These are phyloP conservation scores for Meriones psammophilus DNA, from an alignment of 2,797 vertebrate genomes.

Conservation along the genomic window DNA sequence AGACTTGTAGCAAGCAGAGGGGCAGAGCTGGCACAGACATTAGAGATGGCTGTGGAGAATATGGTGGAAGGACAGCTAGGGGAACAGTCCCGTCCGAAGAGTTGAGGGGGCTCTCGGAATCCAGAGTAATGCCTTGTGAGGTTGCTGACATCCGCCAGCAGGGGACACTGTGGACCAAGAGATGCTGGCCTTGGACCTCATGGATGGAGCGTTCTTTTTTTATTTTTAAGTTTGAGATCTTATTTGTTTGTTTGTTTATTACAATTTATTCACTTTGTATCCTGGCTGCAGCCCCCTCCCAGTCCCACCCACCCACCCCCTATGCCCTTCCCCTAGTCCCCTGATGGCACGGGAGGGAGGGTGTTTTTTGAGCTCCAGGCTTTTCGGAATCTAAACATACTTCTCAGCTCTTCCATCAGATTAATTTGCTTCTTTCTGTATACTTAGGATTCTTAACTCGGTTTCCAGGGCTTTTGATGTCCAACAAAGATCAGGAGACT, in stretches of 20 bases:
- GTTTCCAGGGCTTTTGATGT: background rate
- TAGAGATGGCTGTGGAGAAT: background rate
- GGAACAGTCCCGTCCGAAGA: background rate
- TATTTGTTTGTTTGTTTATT: too few relatives aligned
- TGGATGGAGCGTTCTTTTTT: background rate
- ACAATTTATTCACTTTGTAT: too few relatives aligned
- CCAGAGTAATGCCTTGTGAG: background rate
- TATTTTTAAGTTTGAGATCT: too few relatives aligned
- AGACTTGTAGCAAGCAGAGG: background rate
- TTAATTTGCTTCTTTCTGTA: slow-evolving; percentile 7
- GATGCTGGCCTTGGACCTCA: background rate
- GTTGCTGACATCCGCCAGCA: background rate
- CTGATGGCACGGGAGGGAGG: too few relatives aligned
- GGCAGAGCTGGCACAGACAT: background rate
- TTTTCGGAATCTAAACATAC: background rate
- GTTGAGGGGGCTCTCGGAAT: background rate
- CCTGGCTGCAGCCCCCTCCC: too few relatives aligned
- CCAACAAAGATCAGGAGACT: slow-evolving; percentile 1
- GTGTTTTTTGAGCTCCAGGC: background rate
- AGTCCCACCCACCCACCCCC: too few relatives aligned
- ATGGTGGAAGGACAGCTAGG: background rate
- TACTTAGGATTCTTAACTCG: slow-evolving; percentile 12
- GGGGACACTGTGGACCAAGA: slow-evolving; percentile 43
- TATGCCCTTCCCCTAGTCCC: too few relatives aligned
- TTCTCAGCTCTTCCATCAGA: background rate